Conservation (phyloP, 2,113 vertebrate species). For the Otis tarda region DNA sequence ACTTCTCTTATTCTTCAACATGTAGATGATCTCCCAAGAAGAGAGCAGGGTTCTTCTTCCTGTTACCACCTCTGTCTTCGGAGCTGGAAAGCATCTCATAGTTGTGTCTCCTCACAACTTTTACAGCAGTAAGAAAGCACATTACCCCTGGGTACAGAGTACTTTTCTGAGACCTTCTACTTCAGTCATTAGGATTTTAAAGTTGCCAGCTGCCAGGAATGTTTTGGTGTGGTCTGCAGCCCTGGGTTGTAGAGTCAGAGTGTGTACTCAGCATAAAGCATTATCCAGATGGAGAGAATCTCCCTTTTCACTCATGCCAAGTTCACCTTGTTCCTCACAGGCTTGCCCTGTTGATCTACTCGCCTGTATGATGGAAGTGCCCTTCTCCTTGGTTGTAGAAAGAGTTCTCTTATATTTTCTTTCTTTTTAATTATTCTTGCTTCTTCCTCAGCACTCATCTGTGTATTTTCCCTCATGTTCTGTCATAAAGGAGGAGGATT, state of each 20-base stretch:
- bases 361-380: rapidly evolving
- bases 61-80: background rate
- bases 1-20: background rate
- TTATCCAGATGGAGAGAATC: background rate
- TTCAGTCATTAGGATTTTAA: background rate
- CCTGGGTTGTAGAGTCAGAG: background rate
- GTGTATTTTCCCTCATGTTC: background rate
- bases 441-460: background rate
- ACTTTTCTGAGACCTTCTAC: background rate
- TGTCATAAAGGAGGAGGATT: background rate
- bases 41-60: background rate
- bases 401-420: background rate
- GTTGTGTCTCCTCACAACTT: background rate
- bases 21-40: background rate
- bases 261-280: background rate
- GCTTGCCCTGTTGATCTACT: background rate
- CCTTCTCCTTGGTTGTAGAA: background rate
- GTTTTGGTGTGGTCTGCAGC: background rate
- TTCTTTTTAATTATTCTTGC: conserved; percentile 5
- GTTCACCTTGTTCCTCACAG: background rate
- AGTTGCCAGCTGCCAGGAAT: background rate
- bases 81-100: background rate
- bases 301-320: background rate
- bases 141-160: background rate
- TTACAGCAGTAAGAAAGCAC: background rate